Base-by-base conservation (phyloP, 2,797 vertebrate genomes). In the Luscinia luscinia region DNA sequence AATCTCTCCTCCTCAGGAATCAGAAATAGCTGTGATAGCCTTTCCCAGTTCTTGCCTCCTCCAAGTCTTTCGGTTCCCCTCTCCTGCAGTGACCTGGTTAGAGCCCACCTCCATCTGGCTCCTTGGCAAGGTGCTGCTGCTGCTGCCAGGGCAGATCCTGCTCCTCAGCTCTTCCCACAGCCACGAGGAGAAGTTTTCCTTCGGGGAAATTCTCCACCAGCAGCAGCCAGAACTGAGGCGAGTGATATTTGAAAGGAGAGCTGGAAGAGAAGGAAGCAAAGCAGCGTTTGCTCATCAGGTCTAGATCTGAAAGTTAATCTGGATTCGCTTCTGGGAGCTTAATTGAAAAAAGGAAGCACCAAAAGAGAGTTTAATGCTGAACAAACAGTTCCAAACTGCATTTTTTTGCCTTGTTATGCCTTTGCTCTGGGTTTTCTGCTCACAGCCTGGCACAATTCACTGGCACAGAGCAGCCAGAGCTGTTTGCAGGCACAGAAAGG, bases 61-160 rank as follows among this genome's bases (percentile, higher is more conserved):
- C 73, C 69, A 7, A 82, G 62, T 20, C 54, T 93, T 38, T 48
- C 38, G 4, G 80, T 15, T 68, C 30, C 76, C 28, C 26, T 74
- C 79, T 88, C 78, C 69, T 48, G 21, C 18, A 1, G 21, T 79
- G 91, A 87, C 94, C 89, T 32, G 70, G 69, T 87, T 73, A 16
- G 74, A 85, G 82, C 67, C 82, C 52, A 62, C 70, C 72, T 94
- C 93, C 93, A 87, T 89, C 94, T 91, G 93, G 55, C 75, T 91
- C 72, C 57, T 68, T 85, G 87, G 89, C 94, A 89, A 41, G 62
- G 36, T 46, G 41, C 3, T 11, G 15, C 3, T 11, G 15, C 52
- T 23, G 59, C 84, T 64, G 38, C 7, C 6, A 48, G 51, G 58
- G 48, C 59, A 36, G 49, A 73, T 38, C 69, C 75, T 27, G 30